Conservation (phyloP, 2,888 invertebrate species). For the Fragum whitleyi region DNA sequence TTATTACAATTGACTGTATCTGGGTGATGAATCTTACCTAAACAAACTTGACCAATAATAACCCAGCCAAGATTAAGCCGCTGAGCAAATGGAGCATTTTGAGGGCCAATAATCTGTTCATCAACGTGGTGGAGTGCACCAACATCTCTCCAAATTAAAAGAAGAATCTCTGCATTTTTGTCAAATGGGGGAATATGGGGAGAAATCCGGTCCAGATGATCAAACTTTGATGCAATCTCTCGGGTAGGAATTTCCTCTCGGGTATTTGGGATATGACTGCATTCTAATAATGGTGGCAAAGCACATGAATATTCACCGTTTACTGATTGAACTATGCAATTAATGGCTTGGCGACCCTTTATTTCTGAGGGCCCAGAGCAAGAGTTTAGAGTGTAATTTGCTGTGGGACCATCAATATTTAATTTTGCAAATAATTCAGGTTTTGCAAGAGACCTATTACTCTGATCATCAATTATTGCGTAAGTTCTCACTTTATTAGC, state of each 20-base stretch:
- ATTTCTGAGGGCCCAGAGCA: conserved; percentile 13
- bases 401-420: not conserved
- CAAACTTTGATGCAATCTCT: conserved; percentile 32
- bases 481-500: conserved; percentile 19
- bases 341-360: conserved; percentile 9
- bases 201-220: conserved; percentile 37
- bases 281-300: conserved; percentile 31
- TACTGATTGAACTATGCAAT: conserved; percentile 25
- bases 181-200: conserved; percentile 29
- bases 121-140: conserved; percentile 46
- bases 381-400: conserved; percentile 8
- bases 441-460: conserved; percentile 19
- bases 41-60: conserved; percentile 56
- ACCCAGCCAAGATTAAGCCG: conserved; percentile 44
- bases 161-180: conserved; percentile 32
- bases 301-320: conserved; percentile 9
- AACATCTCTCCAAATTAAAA: conserved; percentile 48
- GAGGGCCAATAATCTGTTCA: conserved; percentile 45
- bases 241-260: conserved; percentile 50
- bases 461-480: conserved; percentile 32
- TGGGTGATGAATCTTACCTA: conserved; percentile 46
- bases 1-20: conserved; percentile 37
- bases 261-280: conserved; percentile 24
- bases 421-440: conserved; percentile 17
- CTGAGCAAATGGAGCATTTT: conserved; percentile 40